Evolutionary conservation across 2,888 invertebrate species (phyloP), one percentile per base, ranked within the genome.

Genomic region (Leucophora obtusa): DNA sequence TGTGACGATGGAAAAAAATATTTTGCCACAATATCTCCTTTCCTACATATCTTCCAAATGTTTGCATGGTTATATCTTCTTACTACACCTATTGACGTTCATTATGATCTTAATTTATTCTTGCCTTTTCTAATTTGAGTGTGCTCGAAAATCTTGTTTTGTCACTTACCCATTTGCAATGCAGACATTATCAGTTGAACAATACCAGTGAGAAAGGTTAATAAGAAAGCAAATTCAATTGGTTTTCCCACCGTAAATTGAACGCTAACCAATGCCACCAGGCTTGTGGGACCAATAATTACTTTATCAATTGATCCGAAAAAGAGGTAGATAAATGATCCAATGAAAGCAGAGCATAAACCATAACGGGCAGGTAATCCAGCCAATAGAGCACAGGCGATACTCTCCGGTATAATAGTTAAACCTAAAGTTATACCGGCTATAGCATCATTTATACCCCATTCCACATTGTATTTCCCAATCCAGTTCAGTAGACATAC

Each of bases 391-490:
- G 98, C 97, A 88, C 97, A 97, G n/a, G 98, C 98, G 86, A 98
- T 95, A 85, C 96, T 96, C 91, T 97, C 97, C 8, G 97, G 98
- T 84, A 98, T 96, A 89, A 98, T 94, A 15, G 97, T 98, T 53
- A 98, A 92, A 0, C 97, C 97, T 8, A 98, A 93, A 7, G 98
- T 97, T 69, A 97, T 89, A 60, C 98, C 98, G 9, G 97, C 96
- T 83, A 98, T 95, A 59, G 95, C 87, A 91, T 98, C 98, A 11
- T 95, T 94, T 82, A 95, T 90, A 10, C 94, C 93, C 86, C 87
- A 89, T 65, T 87, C 87, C 59, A 86, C 76, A 24, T 89, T 87
- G 72, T 71, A 90, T 2, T 83, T 82, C 11, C 86, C 85, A n/a
- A 90, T 87, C 90, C 90, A 90, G 21, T 85, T 87, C 6, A 86